Evolutionary conservation across 37 sponge, comb jelly and placozoan genomes (phyloP).

Genomic region (Halichondria panicea): DNA sequence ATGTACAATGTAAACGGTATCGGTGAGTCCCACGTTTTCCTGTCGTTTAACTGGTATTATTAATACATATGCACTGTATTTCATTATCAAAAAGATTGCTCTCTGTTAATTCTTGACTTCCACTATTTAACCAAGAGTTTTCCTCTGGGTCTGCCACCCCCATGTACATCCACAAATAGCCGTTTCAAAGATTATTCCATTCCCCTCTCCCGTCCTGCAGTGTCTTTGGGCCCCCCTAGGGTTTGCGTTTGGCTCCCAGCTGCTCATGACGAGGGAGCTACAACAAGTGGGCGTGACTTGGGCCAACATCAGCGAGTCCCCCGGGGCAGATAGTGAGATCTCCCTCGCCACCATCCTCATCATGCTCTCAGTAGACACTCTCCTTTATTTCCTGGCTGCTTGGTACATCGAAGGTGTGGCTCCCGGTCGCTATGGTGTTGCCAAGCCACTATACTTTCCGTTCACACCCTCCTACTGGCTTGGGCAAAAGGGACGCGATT

Average conservation of each 20-base stretch:
- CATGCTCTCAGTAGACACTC: constrained; percentile 77
- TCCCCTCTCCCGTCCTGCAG: no score
- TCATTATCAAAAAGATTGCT: no score
- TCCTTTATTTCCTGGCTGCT: constrained; percentile 79
- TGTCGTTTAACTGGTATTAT: no score
- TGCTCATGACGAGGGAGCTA: constrained; percentile 77
- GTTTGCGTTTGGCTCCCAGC: constrained; percentile 60
- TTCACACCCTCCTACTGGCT: constrained; percentile 62
- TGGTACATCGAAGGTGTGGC: constrained; percentile 95
- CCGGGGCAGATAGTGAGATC: constrained; percentile 71
- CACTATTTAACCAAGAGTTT: no score
- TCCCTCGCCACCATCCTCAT: constrained; percentile 44
- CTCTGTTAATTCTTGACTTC: no score
- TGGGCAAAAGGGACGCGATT: background rate
- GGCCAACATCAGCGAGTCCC: constrained; percentile 64
- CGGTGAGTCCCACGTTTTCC: no score
- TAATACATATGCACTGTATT: no score
- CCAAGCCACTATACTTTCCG: constrained; percentile 88
- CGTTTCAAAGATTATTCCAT: no score
- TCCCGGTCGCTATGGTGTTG: constrained; percentile 87
- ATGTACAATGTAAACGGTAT: no score
- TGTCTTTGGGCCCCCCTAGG: constrained; percentile 78
- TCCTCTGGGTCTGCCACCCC: no score
- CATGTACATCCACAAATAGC: no score
- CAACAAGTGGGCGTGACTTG: constrained; percentile 86